Evolutionary conservation across 2,888 invertebrate species (phyloP).

Genomic region (Tupiocoris notatus): DNA sequence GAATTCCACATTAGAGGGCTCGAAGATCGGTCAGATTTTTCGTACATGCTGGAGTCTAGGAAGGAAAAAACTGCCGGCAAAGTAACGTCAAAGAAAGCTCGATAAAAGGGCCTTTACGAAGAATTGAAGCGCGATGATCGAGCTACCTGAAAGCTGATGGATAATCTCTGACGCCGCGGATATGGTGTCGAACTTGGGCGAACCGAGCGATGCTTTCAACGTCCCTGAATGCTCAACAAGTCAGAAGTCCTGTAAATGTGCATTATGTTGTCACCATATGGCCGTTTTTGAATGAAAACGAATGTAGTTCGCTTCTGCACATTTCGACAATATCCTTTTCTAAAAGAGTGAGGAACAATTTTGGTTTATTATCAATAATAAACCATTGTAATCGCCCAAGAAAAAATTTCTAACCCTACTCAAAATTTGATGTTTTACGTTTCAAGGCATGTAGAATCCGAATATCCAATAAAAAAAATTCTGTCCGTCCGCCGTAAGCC

Average conservation of each 20-base stretch:
- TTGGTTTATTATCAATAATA: too few species aligned
- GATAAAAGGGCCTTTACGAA: constrained; percentile 7
- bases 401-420: too few species aligned
- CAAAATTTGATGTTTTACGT: too few species aligned
- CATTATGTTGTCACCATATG: constrained; percentile 24
- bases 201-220: neutral
- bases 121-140: constrained; percentile 25
- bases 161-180: constrained; percentile 27
- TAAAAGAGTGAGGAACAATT: too few species aligned
- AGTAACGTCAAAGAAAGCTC: constrained; percentile 10
- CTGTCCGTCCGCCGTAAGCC: too few species aligned
- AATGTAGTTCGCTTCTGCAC: too few species aligned
- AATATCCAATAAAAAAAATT: too few species aligned
- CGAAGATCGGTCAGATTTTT: too few species aligned
- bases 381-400: too few species aligned
- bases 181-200: constrained; percentile 11
- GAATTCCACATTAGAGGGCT: too few species aligned
- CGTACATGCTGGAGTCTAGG: neutral
- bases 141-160: constrained; percentile 3
- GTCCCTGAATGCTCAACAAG: constrained; percentile 5
- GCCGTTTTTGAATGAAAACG: neutral
- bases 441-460: too few species aligned
- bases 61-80: constrained; percentile 4
- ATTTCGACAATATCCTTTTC: too few species aligned
- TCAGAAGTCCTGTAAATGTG: constrained; percentile 23